Percentiles rank a stretch among this genome's conserved stretches.
These are phyloP conservation scores for Lepidurus couesii DNA, from an alignment of 1,140 invertebrate species.

Conservation along the genomic window DNA sequence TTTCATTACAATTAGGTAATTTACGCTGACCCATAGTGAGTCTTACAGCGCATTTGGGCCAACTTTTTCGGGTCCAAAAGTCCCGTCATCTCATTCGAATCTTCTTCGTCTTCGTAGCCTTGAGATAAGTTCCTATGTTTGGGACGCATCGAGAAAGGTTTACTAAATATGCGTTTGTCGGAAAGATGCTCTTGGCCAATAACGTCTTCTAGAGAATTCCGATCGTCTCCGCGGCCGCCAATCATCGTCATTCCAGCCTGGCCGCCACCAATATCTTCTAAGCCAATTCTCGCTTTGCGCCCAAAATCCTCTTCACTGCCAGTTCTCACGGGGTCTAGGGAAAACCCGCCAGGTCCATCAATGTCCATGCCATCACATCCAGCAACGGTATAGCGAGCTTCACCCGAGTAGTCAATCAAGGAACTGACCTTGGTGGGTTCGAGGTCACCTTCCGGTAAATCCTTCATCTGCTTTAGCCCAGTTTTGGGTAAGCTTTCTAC, in stretches of 20 bases:
- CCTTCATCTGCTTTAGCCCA: background rate
- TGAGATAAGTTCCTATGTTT: background rate
- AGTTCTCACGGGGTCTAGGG: background rate
- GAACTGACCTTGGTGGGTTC: background rate
- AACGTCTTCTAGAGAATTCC: background rate
- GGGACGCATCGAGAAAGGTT: background rate
- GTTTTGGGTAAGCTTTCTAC: background rate
- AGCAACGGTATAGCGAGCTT: background rate
- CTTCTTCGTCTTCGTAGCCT: background rate
- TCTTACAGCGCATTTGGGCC: background rate
- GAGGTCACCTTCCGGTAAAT: background rate
- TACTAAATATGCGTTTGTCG: background rate
- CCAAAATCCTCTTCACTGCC: background rate
- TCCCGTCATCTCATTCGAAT: background rate
- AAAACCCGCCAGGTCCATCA: background rate
- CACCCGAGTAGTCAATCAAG: background rate
- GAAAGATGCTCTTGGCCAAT: background rate
- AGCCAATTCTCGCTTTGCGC: background rate
- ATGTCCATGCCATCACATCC: background rate
- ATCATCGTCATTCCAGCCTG: background rate
- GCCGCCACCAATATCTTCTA: conserved; percentile 1
- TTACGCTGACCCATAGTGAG: background rate
- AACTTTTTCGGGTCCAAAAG: conserved; percentile 8
- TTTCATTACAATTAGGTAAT: background rate
- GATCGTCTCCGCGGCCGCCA: background rate